A percentile compares a stretch with the other conserved stretches of the same genome.
Evolutionary conservation across 2,113 vertebrate genomes (phyloP).

Genomic region (Protobothrops mucrosquamatus): DNA sequence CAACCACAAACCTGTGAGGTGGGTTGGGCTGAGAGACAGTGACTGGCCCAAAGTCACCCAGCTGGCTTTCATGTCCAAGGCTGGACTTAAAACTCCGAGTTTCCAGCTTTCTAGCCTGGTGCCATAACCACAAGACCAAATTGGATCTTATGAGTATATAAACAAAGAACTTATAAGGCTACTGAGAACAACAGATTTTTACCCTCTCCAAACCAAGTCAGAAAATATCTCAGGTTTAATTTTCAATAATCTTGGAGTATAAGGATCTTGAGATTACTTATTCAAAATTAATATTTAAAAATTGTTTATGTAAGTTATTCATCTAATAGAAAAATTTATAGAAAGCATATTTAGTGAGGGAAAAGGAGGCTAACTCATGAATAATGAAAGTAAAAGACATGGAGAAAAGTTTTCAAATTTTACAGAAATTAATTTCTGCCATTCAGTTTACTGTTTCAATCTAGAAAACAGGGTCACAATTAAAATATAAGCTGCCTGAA

Average conservation of each 20-base stretch:
- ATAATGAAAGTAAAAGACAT: conserved; percentile 42
- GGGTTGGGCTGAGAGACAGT: not conserved
- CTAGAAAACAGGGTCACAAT: conserved; percentile 35
- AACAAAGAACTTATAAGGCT: conserved; percentile 1
- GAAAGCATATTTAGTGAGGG: not conserved
- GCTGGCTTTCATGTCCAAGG: not conserved
- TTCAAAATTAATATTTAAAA: conserved; percentile 47
- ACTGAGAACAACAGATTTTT: not conserved
- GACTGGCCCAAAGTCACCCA: not conserved
- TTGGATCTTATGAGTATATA: not conserved
- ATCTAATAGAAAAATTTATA: not conserved
- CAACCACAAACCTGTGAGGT: not conserved
- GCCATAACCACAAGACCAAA: not conserved
- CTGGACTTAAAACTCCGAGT: not conserved
- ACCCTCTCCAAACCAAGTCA: not conserved
- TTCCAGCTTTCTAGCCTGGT: not conserved
- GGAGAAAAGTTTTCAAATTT: conserved; percentile 11
- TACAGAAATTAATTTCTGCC: conserved; percentile 33
- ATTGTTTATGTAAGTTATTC: conserved; percentile 13
- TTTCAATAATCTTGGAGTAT: conserved; percentile 36
- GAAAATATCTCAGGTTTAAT: not conserved
- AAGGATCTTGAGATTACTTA: conserved; percentile 44
- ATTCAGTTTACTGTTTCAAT: conserved; percentile 22
- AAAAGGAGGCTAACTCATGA: conserved; percentile 39
- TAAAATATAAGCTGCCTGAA: conserved; percentile 46